Evolutionary conservation across 2,113 vertebrate genomes (phyloP).

Genomic region (Ptilonorhynchus violaceus): DNA sequence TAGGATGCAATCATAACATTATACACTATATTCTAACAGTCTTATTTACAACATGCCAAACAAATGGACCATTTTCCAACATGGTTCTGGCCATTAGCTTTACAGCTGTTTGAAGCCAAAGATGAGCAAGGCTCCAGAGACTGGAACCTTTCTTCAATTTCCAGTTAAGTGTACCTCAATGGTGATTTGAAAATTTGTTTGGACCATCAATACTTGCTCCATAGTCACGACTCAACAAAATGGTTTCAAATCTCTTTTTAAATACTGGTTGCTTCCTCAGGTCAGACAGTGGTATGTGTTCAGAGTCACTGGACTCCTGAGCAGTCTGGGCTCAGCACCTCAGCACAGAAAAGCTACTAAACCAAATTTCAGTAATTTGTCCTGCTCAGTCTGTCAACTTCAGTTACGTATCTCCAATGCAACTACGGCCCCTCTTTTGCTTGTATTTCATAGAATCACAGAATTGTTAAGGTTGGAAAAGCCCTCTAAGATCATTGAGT

Average conservation of each 20-base stretch:
- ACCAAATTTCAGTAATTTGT: neutral
- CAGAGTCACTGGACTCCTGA: neutral
- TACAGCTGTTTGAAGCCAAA: neutral
- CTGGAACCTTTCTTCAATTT: neutral
- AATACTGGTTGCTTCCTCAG: neutral
- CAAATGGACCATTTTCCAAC: neutral
- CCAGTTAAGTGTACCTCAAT: neutral
- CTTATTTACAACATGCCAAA: neutral
- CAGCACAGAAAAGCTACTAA: neutral
- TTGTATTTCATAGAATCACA: neutral
- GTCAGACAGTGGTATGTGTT: fast-evolving
- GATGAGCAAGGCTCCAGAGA: neutral
- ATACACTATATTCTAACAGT: neutral
- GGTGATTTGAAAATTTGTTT: neutral
- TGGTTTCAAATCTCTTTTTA: neutral
- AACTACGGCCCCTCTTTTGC: neutral
- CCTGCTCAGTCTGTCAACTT: neutral
- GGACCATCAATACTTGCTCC: neutral
- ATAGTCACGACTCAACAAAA: neutral
- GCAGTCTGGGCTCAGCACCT: neutral
- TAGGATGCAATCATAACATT: neutral
- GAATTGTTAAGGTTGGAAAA: neutral
- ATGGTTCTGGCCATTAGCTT: neutral
- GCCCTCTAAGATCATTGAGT: neutral
- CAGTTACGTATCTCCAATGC: neutral